Evolutionary conservation across 1,140 invertebrate genomes (phyloP).

Genomic region (Drosophila elegans): DNA sequence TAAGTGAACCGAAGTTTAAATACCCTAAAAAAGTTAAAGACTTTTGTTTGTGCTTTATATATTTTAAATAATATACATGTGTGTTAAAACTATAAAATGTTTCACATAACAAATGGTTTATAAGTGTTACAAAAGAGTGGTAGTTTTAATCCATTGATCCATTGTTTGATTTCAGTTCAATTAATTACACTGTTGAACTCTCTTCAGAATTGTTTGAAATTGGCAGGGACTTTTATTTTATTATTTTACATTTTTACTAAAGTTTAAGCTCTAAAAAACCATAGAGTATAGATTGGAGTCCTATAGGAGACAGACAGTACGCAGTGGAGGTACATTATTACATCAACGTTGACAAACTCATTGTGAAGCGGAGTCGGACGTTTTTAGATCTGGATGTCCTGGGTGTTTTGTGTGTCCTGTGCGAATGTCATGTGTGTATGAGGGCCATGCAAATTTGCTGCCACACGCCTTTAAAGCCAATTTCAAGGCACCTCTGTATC

Average conservation of each 20-base stretch:
- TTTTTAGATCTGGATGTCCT: conserved; percentile 26
- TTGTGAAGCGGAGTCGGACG: conserved; percentile 40
- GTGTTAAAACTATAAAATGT: too few species aligned
- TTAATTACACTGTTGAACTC: too few species aligned
- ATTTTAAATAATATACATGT: too few species aligned
- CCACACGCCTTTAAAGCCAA: conserved; percentile 68
- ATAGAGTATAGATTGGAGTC: conserved; percentile 7
- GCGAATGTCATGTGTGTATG: conserved; percentile 22
- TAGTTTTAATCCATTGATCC: too few species aligned
- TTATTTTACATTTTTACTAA: background rate
- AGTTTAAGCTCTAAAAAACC: too few species aligned
- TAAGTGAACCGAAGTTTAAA: conserved; percentile 4
- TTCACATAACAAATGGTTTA: too few species aligned
- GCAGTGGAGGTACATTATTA: conserved; percentile 57
- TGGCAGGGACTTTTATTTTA: background rate
- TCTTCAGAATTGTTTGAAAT: background rate
- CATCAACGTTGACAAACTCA: conserved; percentile 79
- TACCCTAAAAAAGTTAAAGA: conserved; percentile 3
- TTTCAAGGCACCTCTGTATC: conserved; percentile 49
- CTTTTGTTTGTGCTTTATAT: background rate
- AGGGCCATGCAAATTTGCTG: conserved; percentile 66
- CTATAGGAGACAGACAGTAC: conserved; percentile 6
- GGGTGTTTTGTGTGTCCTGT: conserved; percentile 16
- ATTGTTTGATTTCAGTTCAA: too few species aligned
- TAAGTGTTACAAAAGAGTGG: too few species aligned